Evolutionary conservation across 2,888 invertebrate genomes (phyloP), one percentile per base, ranked within the genome.

Genomic region (Heliconius erato): DNA sequence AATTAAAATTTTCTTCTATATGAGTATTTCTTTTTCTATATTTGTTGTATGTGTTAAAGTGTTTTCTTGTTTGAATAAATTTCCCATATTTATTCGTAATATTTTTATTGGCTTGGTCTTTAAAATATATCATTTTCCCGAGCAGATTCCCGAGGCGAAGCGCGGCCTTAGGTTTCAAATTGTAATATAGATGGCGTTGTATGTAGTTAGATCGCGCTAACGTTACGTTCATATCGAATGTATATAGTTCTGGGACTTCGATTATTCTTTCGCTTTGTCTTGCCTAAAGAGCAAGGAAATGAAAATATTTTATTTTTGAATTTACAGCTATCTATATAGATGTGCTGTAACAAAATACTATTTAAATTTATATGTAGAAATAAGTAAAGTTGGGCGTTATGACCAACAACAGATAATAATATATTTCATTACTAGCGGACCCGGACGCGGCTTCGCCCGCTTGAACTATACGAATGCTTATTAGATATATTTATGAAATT

Each of bases 241-340:
- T n/a, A n/a, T 63, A 12, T n/a, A 63, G 3, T n/a, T 63, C n/a
- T 3, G 63, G 63, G 11, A 63, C 63, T 63, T 63, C 3, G 3
- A 9, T n/a, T 2, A 3, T n/a, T n/a, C 28, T 3, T 11, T 23
- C n/a, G 63, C 63, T 63, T 63, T 63, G 63, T 63, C 63, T 63
- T 63, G n/a, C 63, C 63, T 3, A 63, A 63, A 63, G 63, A 63
- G 63, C 65, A 54, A 4, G 67, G n/a, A 67, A 65, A 63, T 35
- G 40, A 63, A 80, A 40, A 49, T 44, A 32, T 76, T 69, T n/a
- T 63, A 63, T 63, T 63, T 63, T 63, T 63, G 63, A 63, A 63
- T 63, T 63, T 63, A n/a, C 63, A 63, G 63, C 3, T 63, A 63
- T 63, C 63, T 11, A 11, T 12, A n/a, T n/a, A n/a, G 63, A 63